Evolutionary conservation across 2,888 invertebrate genomes (phyloP).

Genomic region (Pycnomerus fuliginosus): DNA sequence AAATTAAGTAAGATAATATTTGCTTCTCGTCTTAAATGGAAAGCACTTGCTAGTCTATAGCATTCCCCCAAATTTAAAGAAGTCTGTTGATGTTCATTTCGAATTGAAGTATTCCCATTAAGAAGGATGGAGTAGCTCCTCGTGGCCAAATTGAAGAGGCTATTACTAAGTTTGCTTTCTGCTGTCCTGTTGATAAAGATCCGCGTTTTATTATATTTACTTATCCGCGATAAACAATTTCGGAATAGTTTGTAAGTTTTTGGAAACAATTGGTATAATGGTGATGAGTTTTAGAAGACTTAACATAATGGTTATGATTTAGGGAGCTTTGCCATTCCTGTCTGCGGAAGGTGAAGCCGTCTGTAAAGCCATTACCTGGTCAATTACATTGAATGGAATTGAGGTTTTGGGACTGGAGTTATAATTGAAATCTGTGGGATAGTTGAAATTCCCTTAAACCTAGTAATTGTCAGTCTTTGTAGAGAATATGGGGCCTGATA

Average conservation of each 20-base stretch:
- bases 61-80: constrained; percentile 23
- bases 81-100: constrained; percentile 27
- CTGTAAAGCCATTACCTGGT: constrained; percentile 54
- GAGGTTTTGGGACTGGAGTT: constrained; percentile 52
- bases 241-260: too few species aligned
- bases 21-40: constrained; percentile 22
- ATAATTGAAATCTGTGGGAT: constrained; percentile 55
- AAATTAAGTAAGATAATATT: constrained; percentile 23
- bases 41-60: constrained; percentile 23
- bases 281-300: constrained; percentile 29
- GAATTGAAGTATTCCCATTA: constrained; percentile 26
- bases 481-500: constrained; percentile 29
- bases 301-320: constrained; percentile 46
- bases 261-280: constrained; percentile 22
- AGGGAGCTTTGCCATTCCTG: constrained; percentile 45
- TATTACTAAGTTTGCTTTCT: constrained; percentile 25
- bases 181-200: constrained; percentile 21
- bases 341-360: constrained; percentile 50
- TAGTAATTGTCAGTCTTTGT: constrained; percentile 51
- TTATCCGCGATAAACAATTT: too few species aligned
- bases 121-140: constrained; percentile 25
- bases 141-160: constrained; percentile 25
- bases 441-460: constrained; percentile 52
- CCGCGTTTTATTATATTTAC: too few species aligned
- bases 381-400: constrained; percentile 54